Conservation (phyloP, 1,140 invertebrate species). For the Arion vulgaris region DNA sequence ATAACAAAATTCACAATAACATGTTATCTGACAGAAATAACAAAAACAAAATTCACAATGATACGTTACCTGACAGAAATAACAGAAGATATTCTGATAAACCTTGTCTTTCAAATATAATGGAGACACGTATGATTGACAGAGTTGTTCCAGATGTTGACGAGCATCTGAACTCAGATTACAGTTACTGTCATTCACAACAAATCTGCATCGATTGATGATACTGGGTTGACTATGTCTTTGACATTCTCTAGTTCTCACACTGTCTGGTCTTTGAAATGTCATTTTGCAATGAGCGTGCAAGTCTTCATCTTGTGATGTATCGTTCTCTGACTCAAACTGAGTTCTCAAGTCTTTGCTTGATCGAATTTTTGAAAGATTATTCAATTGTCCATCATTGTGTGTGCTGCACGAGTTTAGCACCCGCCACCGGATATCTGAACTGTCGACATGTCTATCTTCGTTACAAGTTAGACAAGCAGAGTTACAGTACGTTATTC, state of each 20-base stretch:
- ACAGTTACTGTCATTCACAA: neutral
- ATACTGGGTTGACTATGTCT: neutral
- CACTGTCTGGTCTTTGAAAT: neutral
- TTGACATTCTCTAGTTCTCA: neutral
- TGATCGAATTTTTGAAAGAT: neutral
- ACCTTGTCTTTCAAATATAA: neutral
- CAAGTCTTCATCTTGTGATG: neutral
- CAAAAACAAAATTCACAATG: too few species aligned
- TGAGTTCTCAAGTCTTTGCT: neutral
- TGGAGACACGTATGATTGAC: neutral
- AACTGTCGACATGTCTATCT: neutral
- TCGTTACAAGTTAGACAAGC: neutral
- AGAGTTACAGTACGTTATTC: neutral
- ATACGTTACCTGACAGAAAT: neutral
- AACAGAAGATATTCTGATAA: constrained; percentile 7
- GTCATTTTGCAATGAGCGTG: neutral
- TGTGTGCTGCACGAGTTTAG: neutral
- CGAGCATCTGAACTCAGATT: neutral
- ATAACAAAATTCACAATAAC: too few species aligned
- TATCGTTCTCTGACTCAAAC: neutral
- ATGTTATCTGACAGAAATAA: too few species aligned
- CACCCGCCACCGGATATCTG: neutral
- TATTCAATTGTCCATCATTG: neutral
- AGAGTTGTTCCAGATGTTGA: neutral
- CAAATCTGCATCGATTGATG: neutral